Base-by-base conservation (phyloP, 2,888 invertebrate genomes). In the Ochropleura plecta region DNA sequence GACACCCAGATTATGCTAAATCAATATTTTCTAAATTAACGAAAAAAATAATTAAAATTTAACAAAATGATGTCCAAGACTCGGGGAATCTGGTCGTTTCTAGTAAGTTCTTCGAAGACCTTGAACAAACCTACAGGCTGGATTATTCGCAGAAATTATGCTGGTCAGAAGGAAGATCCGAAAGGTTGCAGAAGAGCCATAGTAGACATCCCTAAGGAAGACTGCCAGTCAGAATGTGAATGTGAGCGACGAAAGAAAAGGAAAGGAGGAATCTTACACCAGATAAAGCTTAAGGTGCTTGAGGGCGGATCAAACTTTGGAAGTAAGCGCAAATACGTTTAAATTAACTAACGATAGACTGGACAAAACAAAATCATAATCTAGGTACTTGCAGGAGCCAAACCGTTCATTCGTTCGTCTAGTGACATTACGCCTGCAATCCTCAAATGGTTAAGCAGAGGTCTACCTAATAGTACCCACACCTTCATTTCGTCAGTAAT, bases 301-400 rank as follows among this genome's bases (percentile, higher is more conserved):
- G 95, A 96, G 83, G 96, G 96, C 40, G 96, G 96, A 72, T 93
- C 95, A 2, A 96, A 96, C 81, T 96, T 96, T 89, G 95, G 95
- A 84, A 95, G 96, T 96, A 87, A 94, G 95, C 16, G 95, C 30
- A 16, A 8, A 57, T 0, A 57, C 3, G 16, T 16, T 16, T 30
- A 30, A 40, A 40, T 16, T 5, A 0, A 40, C 57, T 30, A 8
- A 20, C 55, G 6, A 20, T 20, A 20, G 6, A 20, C 12, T 12
- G 55, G 20, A 20, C 20, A 55, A 55, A 55, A 55, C 6, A 14
- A 5, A 55, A 12, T n/a, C 53, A 20, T 55, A 55, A 20, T 55
- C 55, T 12, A 30, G 30, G 30, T 30, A 55, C 12, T 55, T 3
- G 20, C 6, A 55, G 20, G 55, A 20, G 12, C 12, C 3, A 6